phyloP scores from a whole-genome alignment of 2,888 invertebrate genomes.

The Phasia obesa region DNA sequence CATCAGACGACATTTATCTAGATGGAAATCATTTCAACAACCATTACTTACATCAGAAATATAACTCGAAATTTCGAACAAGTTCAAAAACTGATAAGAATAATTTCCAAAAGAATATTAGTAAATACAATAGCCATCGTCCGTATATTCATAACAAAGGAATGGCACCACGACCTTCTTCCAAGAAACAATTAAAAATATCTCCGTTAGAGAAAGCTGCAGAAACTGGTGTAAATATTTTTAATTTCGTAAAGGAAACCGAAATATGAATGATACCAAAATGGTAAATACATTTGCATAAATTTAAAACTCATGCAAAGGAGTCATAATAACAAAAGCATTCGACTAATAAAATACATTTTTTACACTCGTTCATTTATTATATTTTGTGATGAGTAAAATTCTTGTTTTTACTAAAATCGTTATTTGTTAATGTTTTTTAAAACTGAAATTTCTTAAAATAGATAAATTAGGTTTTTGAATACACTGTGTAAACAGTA shows the following conservation, averaged over 20 bases:
- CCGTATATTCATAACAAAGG: conserved; percentile 79
- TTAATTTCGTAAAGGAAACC: conserved; percentile 46
- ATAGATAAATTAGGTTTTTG: background rate
- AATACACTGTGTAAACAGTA: too few relatives aligned
- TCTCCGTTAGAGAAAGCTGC: background rate
- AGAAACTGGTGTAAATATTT: conserved; percentile 19
- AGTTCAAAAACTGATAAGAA: conserved; percentile 78
- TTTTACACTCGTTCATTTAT: background rate
- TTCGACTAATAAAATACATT: background rate
- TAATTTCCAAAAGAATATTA: conserved; percentile 76
- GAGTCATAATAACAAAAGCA: conserved; percentile 2
- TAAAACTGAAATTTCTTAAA: background rate
- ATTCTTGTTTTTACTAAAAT: conserved; percentile 3
- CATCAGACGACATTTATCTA: conserved; percentile 5
- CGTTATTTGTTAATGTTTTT: background rate
- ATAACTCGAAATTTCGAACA: conserved; percentile 25
- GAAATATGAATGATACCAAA: conserved; percentile 69
- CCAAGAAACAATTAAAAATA: background rate
- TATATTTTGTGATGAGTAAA: background rate
- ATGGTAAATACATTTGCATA: conserved; percentile 69
- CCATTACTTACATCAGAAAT: conserved; percentile 4
- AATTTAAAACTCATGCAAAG: conserved; percentile 27
- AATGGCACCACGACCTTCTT: conserved; percentile 79
- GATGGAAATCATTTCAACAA: conserved; percentile 51
- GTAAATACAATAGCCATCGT: conserved; percentile 67